These are phyloP conservation scores for Onychomys torridus DNA, from an alignment of 2,797 vertebrate species.

Conservation along the genomic window DNA sequence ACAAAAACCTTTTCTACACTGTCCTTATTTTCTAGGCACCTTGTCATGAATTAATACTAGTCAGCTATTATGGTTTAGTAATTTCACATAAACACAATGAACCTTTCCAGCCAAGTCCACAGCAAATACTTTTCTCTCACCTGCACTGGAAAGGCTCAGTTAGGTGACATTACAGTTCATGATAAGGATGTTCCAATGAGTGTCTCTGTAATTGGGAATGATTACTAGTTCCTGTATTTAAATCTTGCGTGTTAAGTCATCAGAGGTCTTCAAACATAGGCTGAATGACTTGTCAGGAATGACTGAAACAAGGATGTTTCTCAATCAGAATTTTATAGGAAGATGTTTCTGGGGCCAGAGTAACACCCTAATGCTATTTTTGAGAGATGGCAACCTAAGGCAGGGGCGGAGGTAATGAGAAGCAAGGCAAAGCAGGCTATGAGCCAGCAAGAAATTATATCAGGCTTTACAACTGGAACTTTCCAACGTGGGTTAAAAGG, in stretches of 20 bases:
- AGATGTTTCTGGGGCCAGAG: background rate
- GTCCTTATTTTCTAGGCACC: background rate
- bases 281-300: background rate
- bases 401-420: background rate
- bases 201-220: background rate
- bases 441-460: background rate
- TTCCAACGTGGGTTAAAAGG: background rate
- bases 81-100: background rate
- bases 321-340: constrained; percentile 16
- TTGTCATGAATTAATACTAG: background rate
- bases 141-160: background rate
- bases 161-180: background rate
- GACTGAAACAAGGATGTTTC: background rate
- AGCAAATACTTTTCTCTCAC: background rate
- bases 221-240: background rate
- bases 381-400: background rate
- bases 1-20: background rate
- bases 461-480: background rate
- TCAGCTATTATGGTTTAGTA: background rate
- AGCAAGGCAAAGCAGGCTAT: background rate
- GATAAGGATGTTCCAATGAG: background rate
- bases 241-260: background rate
- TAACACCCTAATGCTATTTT: background rate
- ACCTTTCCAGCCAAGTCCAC: background rate
- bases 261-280: background rate